Base-by-base conservation (phyloP, 64 coral and sea anemone genomes). In the Platygyra sinensis region DNA sequence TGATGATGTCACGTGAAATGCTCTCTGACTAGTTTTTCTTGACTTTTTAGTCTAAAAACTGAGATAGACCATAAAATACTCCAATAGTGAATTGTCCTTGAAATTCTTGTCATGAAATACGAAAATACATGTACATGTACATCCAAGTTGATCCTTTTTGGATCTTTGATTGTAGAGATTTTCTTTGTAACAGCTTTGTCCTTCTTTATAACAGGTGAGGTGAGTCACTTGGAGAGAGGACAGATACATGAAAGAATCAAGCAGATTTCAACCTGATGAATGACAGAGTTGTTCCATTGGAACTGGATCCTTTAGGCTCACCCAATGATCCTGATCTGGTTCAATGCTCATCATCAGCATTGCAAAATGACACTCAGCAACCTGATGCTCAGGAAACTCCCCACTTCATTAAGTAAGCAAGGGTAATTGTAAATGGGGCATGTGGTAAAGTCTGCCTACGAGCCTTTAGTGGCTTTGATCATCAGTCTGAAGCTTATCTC, bases 251-350 rank as follows among this genome's bases (percentile, higher is more conserved):
- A 25, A 38, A 30, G 20, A 65, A 62, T 65, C 59, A 83, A 81
- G 79, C 25, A 32, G 79, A 62, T 32, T 81, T 62, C 62, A 60
- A 83, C 30, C 80, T 83, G 80, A 83, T 83, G 31, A 83, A 32
- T 39, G 60, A 33, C 60, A 83, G 80, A 61, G 80, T 83, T 42
- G 80, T 67, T 83, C 60, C 80, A n/a, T 27, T 69, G 42, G 80
- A 39, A 14, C 38, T 83, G 11, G 60, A 83, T 83, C 60, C 60
- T 65, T 65, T 83, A 42, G 30, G 60, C 9, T 65, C 80, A 46
- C 60, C 80, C 64, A 33, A 30, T 33, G 80, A 65, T 17, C 8
- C 59, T 36, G 57, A 83, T 65, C 59, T 83, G 59, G 80, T 83
- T 42, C 80, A 42, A 27, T 83, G 80, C 17, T 83, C 80, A 24